Evolutionary conservation across 2,113 vertebrate genomes (phyloP).

Genomic region (Accipiter virgatus): DNA sequence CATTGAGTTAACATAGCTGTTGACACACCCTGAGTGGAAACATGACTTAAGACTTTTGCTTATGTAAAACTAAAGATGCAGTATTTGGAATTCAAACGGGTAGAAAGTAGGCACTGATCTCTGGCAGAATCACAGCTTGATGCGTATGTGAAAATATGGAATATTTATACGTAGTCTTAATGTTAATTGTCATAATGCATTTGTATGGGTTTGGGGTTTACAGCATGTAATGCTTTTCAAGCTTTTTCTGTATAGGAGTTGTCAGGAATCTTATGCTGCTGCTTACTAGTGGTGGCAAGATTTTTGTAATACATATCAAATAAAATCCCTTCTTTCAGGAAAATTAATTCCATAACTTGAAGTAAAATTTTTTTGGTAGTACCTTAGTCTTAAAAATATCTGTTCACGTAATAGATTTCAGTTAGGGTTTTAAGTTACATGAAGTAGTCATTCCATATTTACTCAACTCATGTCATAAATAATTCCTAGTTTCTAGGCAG

Average conservation of each 20-base stretch:
- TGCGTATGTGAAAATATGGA: background rate
- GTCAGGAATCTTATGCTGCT: background rate
- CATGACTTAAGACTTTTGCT: background rate
- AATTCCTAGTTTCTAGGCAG: background rate
- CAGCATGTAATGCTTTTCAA: background rate
- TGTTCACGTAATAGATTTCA: background rate
- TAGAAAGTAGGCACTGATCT: background rate
- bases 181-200: background rate
- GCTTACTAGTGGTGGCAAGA: background rate
- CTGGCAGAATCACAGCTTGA: background rate
- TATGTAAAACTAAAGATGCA: background rate
- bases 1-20: background rate
- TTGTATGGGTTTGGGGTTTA: background rate
- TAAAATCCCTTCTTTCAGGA: background rate
- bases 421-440: background rate
- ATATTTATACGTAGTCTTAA: background rate
- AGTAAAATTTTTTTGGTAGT: background rate
- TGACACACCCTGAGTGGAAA: conserved; percentile 37
- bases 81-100: background rate
- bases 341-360: background rate
- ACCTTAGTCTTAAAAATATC: background rate
- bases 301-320: background rate
- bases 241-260: background rate
- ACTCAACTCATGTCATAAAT: background rate
- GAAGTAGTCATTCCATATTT: background rate